Evolutionary conservation across 2,113 vertebrate genomes (phyloP), one percentile per base, ranked within the genome.

Genomic region (Semicossyphus pulcher): DNA sequence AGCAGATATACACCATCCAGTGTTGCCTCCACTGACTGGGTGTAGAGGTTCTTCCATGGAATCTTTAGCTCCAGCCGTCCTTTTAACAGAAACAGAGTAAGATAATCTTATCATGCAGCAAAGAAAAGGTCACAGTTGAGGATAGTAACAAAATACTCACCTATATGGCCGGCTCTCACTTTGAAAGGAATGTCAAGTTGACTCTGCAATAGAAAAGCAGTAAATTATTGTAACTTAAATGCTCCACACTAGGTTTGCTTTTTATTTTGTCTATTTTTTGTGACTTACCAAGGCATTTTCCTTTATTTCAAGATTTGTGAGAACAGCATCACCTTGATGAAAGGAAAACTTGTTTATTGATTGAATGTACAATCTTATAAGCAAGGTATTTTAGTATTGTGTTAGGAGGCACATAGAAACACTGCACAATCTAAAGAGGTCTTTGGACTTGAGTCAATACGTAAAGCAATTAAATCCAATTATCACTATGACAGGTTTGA

Each of bases 11-110:
- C 96, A 42, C 95, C 97, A 88, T 97, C 97, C 62, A 99, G 92
- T 16, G 95, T 94, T 21, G 98, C 97, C 84, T 97, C 96, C 85
- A 99, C 97, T 5, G 97, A 96, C 74, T 98, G 96, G 23, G 92
- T 96, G 89, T 99, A 99, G 68, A 99, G 95, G 60, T 99, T 96
- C 83, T 98, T 95, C 98, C 98, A 99, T 3, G 98, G 98, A 76
- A 99, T 99, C 91, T 93, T 95, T 37, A 99, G 91, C 74, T 96
- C 94, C 72, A 99, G 93, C 52, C 95, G 94, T 81, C 95, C 98
- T 99, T 2, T 37, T 10, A 80, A 10, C 61, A 70, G 44, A 83
- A 59, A 84, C 11, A 74, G 18, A 80, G 39, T 85, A 21, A 73
- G n/a, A 71, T 61, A 32, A 48, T 18, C 1, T 45, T 26, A 2